Evolutionary conservation across 2,797 vertebrate genomes (phyloP), one percentile per base, ranked within the genome.

Genomic region (Enteromius unitaeniatus): DNA sequence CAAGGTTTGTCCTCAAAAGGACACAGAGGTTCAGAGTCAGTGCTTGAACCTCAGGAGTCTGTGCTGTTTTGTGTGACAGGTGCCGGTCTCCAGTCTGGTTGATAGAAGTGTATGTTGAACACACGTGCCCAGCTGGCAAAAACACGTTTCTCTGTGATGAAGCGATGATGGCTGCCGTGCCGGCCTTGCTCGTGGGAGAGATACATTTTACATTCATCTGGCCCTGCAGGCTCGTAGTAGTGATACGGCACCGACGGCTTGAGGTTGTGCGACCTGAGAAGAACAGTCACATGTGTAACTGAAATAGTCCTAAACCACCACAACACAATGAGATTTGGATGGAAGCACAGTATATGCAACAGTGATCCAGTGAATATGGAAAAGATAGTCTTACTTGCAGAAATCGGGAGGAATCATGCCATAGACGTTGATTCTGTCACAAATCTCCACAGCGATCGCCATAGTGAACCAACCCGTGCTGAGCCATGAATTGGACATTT

Each of bases 401-500:
- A 96, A 97, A 89, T 98, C 96, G 3, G 97, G 96, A 40, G 97
- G 95, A 89, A 98, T 97, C 97, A 99, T 98, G 89, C 97, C 97
- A 47, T 97, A 99, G 82, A 99, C 96, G 28, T 97, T 91, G 91
- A 97, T 95, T 89, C 94, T 94, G 93, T 97, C 96, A 83, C 97
- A 99, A 84, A 99, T 94, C 91, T 98, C 97, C 90, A 97, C 91
- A 0, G 97, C 96, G 6, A 97, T 96, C 15, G 94, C 95, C 97
- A 98, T 98, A 81, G 97, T 99, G 94, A 99, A 99, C 97, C 97
- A 99, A 91, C 97, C 97, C 0, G 97, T 99, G 88, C 97, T 99
- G 85, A 99, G 94, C 97, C 97, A 99, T 34, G 97, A 97, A 93
- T 99, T 97, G 87, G 97, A 98, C 79, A 94, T 96, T 93, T 94